Percentiles rank a stretch among this genome's conserved stretches.
Conservation (phyloP, 2,113 vertebrate genomes). For the Desmodus rotundus region DNA sequence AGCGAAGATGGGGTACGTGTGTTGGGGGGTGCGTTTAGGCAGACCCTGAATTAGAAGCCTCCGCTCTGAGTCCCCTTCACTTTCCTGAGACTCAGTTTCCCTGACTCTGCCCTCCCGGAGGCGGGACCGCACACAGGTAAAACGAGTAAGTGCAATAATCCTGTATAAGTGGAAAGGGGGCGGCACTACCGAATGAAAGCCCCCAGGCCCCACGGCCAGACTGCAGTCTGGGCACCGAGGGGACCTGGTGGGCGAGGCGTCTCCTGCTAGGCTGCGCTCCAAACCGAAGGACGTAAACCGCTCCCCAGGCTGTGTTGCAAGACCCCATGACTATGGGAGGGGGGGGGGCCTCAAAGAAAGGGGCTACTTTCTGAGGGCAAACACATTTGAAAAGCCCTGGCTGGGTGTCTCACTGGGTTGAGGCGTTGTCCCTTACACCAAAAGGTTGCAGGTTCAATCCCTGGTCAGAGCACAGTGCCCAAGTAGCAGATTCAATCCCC, state of each 20-base stretch:
- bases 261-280: not conserved
- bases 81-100: not conserved
- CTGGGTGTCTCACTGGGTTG: too few relatives aligned
- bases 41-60: not conserved
- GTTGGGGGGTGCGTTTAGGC: not conserved
- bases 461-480: too few relatives aligned
- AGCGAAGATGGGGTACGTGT: not conserved
- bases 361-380: not conserved
- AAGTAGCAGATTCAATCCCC: too few relatives aligned
- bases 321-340: accelerated
- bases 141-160: not conserved
- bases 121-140: not conserved
- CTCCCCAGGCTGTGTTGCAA: not conserved
- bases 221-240: not conserved
- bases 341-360: not conserved
- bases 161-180: not conserved
- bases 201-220: not conserved
- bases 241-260: accelerated
- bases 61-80: not conserved
- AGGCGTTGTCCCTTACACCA: too few relatives aligned
- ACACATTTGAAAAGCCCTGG: not conserved
- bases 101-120: not conserved
- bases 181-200: not conserved
- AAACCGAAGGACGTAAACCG: not conserved
- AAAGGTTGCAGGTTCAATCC: too few relatives aligned